Evolutionary conservation across 2,797 vertebrate species (phyloP), one percentile per base, ranked within the genome.

Genomic region (Zonotrichia albicollis): DNA sequence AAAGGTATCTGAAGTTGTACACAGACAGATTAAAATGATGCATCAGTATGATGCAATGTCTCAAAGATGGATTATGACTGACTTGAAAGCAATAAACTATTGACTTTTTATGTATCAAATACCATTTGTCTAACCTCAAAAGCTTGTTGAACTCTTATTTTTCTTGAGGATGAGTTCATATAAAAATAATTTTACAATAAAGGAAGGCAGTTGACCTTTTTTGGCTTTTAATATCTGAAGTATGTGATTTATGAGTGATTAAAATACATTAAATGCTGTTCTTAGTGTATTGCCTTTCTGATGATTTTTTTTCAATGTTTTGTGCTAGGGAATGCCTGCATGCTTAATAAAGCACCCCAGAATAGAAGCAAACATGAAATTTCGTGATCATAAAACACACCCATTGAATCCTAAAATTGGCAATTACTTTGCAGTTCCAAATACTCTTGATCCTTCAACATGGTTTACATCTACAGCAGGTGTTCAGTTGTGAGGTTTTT

Each of bases 101-200:
- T 91, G 68, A 36, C 36, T 42, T 87, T 40, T 57, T 45, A 34
- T 67, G 25, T 61, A n/a, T 84, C 64, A 86, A 66, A 84, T 91
- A n/a, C 45, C 38, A 48, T 70, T 91, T 88, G 27, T 91, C 67
- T 94, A 74, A 83, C 84, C 93, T 84, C 65, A 90, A 71, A 91
- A 90, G 36, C 43, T 54, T 74, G 8, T 62, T 71, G 21, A n/a
- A 46, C 43, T 84, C 50, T 75, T 54, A 45, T n/a, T 95, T 91
- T 83, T 94, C 84, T 65, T 68, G 36, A 78, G 61, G 45, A 61
- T 79, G 45, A 93, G 71, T 78, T 91, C 5, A 66, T 68, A 50
- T 23, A 80, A 87, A 90, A 93, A 57, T 78, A 75, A 50, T 60
- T 60, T n/a, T 71, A 46, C 20, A 71, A 4, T 64, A 84, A 70